Percentiles rank a stretch among this genome's conserved stretches.
phyloP scores from a whole-genome alignment of 1,140 invertebrate species.

The Sinonovacula constricta region DNA sequence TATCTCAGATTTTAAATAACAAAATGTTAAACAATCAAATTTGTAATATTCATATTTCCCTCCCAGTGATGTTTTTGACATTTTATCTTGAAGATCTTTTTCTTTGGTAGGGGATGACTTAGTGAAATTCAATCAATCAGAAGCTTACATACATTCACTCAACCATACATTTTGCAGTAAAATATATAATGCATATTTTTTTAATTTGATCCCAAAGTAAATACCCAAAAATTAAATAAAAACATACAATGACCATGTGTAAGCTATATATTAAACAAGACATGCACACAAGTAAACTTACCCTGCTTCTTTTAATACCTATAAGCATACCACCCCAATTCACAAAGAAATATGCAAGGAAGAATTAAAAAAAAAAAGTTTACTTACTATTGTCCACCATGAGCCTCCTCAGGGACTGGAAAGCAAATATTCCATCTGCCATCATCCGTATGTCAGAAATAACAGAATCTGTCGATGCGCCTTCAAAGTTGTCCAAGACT shows the following conservation, averaged over 20 bases:
- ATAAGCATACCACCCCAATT: not conserved
- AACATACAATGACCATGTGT: not conserved
- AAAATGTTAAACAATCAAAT: not conserved
- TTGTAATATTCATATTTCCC: not conserved
- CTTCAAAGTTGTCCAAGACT: conserved; percentile 55
- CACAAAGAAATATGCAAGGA: not conserved
- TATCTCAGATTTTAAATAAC: not conserved
- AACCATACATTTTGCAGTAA: too few species aligned
- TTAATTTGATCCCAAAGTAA: too few species aligned
- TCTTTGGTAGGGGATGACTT: not conserved
- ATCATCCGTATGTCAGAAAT: conserved; percentile 56
- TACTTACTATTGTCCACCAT: conserved; percentile 54
- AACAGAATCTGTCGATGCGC: conserved; percentile 35
- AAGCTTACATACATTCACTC: too few species aligned
- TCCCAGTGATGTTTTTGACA: not conserved
- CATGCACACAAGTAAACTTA: not conserved
- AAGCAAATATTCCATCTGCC: conserved; percentile 60
- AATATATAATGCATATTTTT: too few species aligned
- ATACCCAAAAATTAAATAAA: too few species aligned
- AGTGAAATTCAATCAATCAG: too few species aligned
- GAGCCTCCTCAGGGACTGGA: conserved; percentile 52
- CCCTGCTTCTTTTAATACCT: not conserved
- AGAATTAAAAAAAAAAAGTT: not conserved
- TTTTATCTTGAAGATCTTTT: not conserved
- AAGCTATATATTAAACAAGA: not conserved